phyloP scores from a whole-genome alignment of 1,140 invertebrate species.

The Antheraea mylitta region DNA sequence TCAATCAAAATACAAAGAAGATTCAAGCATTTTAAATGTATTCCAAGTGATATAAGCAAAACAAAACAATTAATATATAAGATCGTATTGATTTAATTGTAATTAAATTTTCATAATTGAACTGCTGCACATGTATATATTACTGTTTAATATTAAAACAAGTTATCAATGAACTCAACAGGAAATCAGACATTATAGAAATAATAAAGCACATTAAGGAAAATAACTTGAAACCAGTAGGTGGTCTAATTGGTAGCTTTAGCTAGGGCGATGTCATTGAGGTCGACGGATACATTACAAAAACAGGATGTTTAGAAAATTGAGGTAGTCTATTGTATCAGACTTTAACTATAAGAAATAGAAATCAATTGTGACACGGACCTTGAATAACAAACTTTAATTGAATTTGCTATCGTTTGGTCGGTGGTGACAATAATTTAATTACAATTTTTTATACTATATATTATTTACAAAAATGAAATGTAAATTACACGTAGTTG shows the following conservation, averaged over 20 bases:
- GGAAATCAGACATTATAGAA: constrained; percentile 20
- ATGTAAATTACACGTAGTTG: background rate
- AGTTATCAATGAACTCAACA: constrained; percentile 7
- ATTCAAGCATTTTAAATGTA: too few species aligned
- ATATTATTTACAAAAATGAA: too few species aligned
- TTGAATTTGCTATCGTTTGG: background rate
- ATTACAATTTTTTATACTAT: background rate
- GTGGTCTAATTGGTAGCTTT: constrained; percentile 26
- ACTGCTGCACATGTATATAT: background rate
- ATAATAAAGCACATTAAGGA: constrained; percentile 22
- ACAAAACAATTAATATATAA: too few species aligned
- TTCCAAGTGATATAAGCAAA: too few species aligned
- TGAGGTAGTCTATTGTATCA: constrained; percentile 20
- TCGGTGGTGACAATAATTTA: background rate
- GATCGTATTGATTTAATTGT: too few species aligned
- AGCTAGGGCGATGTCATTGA: constrained; percentile 21
- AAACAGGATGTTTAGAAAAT: constrained; percentile 33
- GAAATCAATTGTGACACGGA: constrained; percentile 26
- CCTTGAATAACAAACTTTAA: constrained; percentile 2
- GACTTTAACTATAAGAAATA: constrained; percentile 13
- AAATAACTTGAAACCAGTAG: constrained; percentile 21
- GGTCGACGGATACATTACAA: constrained; percentile 27
- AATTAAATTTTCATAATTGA: too few species aligned
- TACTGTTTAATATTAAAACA: background rate
- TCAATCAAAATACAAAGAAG: too few species aligned